Base-by-base conservation (phyloP, 2,888 invertebrate genomes). In the Sphaeridia pumilis region DNA sequence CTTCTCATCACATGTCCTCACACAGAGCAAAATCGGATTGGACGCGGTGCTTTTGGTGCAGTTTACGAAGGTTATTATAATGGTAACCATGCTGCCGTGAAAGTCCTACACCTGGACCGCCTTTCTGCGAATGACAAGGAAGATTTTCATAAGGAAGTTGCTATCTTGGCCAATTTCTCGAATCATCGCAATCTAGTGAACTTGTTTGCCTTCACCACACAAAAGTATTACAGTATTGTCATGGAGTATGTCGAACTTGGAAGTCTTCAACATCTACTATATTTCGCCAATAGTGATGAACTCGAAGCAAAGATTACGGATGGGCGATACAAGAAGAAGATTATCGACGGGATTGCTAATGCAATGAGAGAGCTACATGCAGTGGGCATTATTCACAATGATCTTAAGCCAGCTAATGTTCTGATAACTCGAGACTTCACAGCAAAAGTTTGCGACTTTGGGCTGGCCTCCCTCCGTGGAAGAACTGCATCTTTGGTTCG, bases 401-500 rank as follows among this genome's bases (percentile, higher is more conserved):
- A 56, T 38, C 35, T 56, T 24, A 56, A 56, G 36, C 56, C 56
- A 24, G 44, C 42, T 2, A 56, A 56, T 36, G 46, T 56, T 28
- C 22, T 56, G 7, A 31, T 56, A 4, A 47, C 56, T 10, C 26
- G 45, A 21, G 52, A 52, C 20, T 56, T 28, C 35, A 27, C 31
- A 14, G 49, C 56, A 1, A 56, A 56, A 41, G 49, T 56, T 22
- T 36, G 52, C 1, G 56, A 56, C 43, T 56, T 56, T 38, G 56
- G 56, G 2, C 22, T 56, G 2, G 27, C 56, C 2, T 34, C 36
- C 2, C 20, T 56, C 7, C 38, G 52, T 4, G 52, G 52, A 4
- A 56, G 52, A 38, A 52, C 56, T 14, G 22, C 44, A 7, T 28
- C 38, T 25, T 27, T 38, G 20, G 22, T 46, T n/a, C 48, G 31